Base-by-base conservation (phyloP, 53 echinoderm and acorn worm genomes). In the Henricia sp. region DNA sequence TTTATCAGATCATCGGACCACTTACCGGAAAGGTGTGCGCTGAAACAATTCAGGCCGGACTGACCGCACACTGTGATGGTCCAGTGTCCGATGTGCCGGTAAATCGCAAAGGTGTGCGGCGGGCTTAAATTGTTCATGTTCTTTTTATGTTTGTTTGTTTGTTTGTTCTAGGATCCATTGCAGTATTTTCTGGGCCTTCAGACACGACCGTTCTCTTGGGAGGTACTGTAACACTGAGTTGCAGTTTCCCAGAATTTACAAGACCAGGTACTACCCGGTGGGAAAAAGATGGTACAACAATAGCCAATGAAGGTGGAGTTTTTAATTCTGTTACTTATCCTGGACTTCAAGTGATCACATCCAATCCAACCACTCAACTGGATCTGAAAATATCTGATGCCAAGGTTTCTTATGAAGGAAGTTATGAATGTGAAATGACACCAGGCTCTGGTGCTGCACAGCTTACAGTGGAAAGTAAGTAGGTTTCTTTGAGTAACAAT, bases 371-470 rank as follows among this genome's bases (percentile, higher is more conserved):
- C 6, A 32, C 14, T 37, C 67, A 53, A 50, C 12, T 23, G 32
- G 28, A 82, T 66, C 65, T 82, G 0, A 19, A 29, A 24, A 64
- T 82, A 12, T 33, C 2, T 28, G 50, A 37, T 50, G 36, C 52
- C 21, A 6, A 65, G 36, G 20, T 63, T 29, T 48, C 33, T 66
- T 65, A 82, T 34, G 82, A 82, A 48, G 82, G 82, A 33, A 82
- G 52, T 0, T 82, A 50, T 46, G 4, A 3, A 29, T 72, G 73
- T 46, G n/a, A n/a, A n/a, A n/a, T n/a, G n/a, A n/a, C n/a, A n/a
- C n/a, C n/a, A n/a, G n/a, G n/a, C n/a, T n/a, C n/a, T n/a, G n/a
- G n/a, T n/a, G n/a, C n/a, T n/a, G n/a, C n/a, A n/a, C n/a, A n/a
- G n/a, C n/a, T n/a, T n/a, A n/a, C n/a, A n/a, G n/a, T n/a, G n/a